Base-by-base conservation (phyloP, 2,113 vertebrate species). In the Cephalophus harveyi region DNA sequence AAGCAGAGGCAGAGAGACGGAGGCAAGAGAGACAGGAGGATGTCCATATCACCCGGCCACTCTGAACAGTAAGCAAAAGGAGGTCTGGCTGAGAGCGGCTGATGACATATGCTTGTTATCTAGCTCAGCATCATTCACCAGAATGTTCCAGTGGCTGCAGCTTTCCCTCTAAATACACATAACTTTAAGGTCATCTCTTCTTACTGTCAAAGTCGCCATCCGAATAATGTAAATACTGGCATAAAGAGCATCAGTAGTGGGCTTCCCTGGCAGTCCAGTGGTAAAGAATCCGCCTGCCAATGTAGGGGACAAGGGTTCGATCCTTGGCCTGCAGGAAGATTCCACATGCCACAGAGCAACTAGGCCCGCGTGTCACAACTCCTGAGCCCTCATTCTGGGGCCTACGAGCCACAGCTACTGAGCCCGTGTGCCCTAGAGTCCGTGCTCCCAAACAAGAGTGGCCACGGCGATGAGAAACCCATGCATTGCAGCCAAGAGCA, bases 401-500 rank as follows among this genome's bases (percentile, higher is more conserved):
- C 36, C 36, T 40, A 2, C 1, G 5, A 23, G 36, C 19, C 36
- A 19, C 36, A 40, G 6, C 36, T 13, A 74, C 21, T 6, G 67
- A 40, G 21, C 36, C 36, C 1, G 2, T 25, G 67, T 0, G 1
- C 36, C 36, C 71, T 74, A 14, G 71, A 74, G 36, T 25, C 36
- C 0, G 2, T 74, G 71, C 71, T 74, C n/a, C 30, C 36, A 12
- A 14, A 25, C 71, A 25, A 43, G 64, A 36, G 64, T 3, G 9
- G 64, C n/a, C 67, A 6, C 2, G 2, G n/a, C n/a, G 0, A 6
- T 21, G 67, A 71, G n/a, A 71, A 3, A 71, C 12, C n/a, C 67
- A 23, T 3, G n/a, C 67, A 36, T 11, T 11, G 67, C 5, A 0
- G 21, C 5, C 0, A 6, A 71, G 9, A 36, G n/a, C 9, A 36